Conservation (phyloP, 2,888 invertebrate species). For the Nycteola revayana region DNA sequence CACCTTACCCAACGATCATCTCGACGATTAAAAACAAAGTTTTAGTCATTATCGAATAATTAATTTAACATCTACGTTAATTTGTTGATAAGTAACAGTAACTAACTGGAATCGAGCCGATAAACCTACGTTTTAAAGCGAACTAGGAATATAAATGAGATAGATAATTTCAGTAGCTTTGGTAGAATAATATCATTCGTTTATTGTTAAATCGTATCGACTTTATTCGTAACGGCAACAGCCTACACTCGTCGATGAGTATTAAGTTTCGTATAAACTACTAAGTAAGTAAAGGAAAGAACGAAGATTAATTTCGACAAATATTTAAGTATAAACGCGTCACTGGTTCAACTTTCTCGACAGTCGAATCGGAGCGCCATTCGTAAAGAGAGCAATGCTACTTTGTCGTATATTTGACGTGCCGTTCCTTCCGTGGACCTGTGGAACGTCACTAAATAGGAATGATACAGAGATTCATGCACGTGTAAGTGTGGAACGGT, state of each 20-base stretch:
- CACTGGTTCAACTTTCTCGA: conserved; percentile 33
- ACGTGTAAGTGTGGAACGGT: conserved; percentile 73
- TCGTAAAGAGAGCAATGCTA: conserved; percentile 59
- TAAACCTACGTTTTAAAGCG: conserved; percentile 78
- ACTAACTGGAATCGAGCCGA: conserved; percentile 78
- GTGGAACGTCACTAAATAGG: conserved; percentile 45
- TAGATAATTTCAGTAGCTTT: conserved; percentile 80
- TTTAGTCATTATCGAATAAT: conserved; percentile 51
- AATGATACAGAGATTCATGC: conserved; percentile 66
- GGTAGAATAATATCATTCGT: conserved; percentile 73
- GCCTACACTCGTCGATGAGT: conserved; percentile 51
- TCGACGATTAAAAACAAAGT: conserved; percentile 50
- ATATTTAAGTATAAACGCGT: conserved; percentile 29
- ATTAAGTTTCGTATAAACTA: conserved; percentile 52
- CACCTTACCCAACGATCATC: conserved; percentile 69
- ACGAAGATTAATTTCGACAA: conserved; percentile 35
- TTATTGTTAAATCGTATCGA: conserved; percentile 44
- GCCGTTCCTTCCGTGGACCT: conserved; percentile 31
- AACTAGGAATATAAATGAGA: conserved; percentile 80
- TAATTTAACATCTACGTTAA: conserved; percentile 60
- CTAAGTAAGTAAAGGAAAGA: conserved; percentile 37
- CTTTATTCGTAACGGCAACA: conserved; percentile 24
- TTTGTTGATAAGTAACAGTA: conserved; percentile 63
- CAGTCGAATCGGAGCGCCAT: conserved; percentile 40
- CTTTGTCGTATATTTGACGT: conserved; percentile 41